Evolutionary conservation across 2,797 vertebrate species (phyloP).

Genomic region (Xenops minutus): DNA sequence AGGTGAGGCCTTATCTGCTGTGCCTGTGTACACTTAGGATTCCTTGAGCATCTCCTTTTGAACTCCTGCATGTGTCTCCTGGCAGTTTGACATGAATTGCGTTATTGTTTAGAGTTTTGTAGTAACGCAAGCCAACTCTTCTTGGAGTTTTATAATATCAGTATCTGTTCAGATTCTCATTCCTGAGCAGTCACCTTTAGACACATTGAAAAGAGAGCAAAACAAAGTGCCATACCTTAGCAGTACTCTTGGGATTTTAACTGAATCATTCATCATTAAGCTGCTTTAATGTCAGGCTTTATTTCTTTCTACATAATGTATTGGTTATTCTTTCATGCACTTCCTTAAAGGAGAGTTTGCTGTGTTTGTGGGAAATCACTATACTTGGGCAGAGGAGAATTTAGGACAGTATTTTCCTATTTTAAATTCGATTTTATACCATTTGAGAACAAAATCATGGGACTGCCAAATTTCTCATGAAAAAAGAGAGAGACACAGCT

Average conservation of each 20-base stretch:
- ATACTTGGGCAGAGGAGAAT: not conserved
- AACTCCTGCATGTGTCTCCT: not conserved
- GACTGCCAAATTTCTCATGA: not conserved
- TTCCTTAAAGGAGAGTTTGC: not conserved
- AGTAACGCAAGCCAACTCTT: not conserved
- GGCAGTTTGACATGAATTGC: not conserved
- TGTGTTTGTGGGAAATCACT: not conserved
- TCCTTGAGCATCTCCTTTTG: not conserved
- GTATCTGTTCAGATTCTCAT: not conserved
- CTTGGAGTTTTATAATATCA: not conserved
- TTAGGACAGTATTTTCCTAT: not conserved
- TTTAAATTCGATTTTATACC: not conserved
- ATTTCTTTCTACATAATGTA: not conserved
- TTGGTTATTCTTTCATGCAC: not conserved
- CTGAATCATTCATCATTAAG: not conserved
- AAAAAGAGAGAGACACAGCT: not conserved
- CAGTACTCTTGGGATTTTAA: not conserved
- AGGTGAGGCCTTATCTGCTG: not conserved
- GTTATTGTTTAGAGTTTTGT: not conserved
- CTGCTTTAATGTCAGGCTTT: not conserved
- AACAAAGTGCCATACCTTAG: not conserved
- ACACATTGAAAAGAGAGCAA: not conserved
- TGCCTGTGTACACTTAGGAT: rapidly evolving
- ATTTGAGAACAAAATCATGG: not conserved
- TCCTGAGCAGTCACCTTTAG: not conserved